Evolutionary conservation across 2,113 vertebrate species (phyloP), one percentile per base, ranked within the genome.

Genomic region (Ceratotherium simum): DNA sequence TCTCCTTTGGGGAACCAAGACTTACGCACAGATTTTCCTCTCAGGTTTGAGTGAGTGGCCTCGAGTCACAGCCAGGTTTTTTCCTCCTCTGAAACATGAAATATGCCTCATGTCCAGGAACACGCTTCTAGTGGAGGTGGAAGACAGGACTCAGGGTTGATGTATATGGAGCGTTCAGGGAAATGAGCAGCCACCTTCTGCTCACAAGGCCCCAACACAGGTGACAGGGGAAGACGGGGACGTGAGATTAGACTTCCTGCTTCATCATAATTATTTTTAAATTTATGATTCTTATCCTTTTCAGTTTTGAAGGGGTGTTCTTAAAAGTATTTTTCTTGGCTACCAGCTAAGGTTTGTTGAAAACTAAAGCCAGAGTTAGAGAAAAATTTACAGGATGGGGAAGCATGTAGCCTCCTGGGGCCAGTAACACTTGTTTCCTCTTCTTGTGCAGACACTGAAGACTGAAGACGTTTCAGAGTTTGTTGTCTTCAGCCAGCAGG

Each of bases 301-400:
- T 60, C 62, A 46, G 51, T 91, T 89, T 95, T 92, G 75, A 97
- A 96, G 69, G 56, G 31, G 70, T 23, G 3, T 96, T 97, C 76
- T 96, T 90, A 83, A 85, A 96, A 97, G 95, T 98, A 91, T 97
- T 98, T 98, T 97, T 98, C 97, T 98, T 98, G 98, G 93, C 97
- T 96, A 85, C 69, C 48, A 93, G 56, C 91, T 96, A 82, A 97
- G 69, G 48, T 89, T 95, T 97, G 93, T 91, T 96, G 95, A 96
- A 96, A 97, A 81, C 60, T 78, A 91, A 97, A 95, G 54, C 89
- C 86, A 95, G 73, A 92, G 95, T 91, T 89, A 93, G 56, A 82
- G 72, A 12, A 95, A 96, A 97, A 91, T 98, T 95, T 96, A 98
- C 69, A 97, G 92, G 82, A 56, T 46, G 29, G 51, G 78, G 92